These are phyloP conservation scores for Syngnathus acus DNA, from an alignment of 2,797 vertebrate genomes.

Conservation along the genomic window DNA sequence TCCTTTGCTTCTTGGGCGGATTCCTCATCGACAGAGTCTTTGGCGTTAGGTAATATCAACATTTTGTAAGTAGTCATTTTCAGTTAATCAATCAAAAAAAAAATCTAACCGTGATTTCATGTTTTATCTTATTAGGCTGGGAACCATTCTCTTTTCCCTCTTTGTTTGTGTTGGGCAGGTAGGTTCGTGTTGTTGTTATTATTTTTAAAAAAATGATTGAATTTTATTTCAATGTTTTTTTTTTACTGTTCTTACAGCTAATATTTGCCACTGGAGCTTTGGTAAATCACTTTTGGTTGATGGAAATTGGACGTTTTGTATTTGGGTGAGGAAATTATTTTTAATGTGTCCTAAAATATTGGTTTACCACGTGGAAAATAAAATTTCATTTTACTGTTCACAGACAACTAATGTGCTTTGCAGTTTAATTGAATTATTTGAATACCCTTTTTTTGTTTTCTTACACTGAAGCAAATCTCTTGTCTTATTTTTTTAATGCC, in stretches of 20 bases:
- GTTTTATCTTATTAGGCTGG: constrained; percentile 68
- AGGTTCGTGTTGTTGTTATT: constrained; percentile 22
- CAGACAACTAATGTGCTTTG: too few relatives aligned
- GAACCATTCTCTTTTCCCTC: constrained; percentile 86
- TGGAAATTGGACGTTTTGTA: constrained; percentile 87
- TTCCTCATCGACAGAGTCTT: constrained; percentile 92
- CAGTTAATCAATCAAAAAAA: too few relatives aligned
- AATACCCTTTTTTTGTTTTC: too few relatives aligned
- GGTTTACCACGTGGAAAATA: too few relatives aligned
- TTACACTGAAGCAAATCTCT: too few relatives aligned
- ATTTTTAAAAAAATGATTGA: background rate
- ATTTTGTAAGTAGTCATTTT: background rate
- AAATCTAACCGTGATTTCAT: background rate
- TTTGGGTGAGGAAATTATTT: constrained; percentile 80
- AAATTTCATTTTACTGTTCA: too few relatives aligned
- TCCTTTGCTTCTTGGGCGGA: constrained; percentile 93
- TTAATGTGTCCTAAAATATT: too few relatives aligned
- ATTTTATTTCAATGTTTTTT: background rate
- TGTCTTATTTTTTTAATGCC: background rate
- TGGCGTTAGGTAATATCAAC: constrained; percentile 80
- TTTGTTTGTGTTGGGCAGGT: constrained; percentile 93
- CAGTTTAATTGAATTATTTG: too few relatives aligned
- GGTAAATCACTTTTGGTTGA: constrained; percentile 82
- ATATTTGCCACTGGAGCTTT: constrained; percentile 86
- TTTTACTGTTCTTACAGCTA: constrained; percentile 59